Percentiles rank a stretch among this genome's conserved stretches.
Conservation (phyloP, 2,888 invertebrate species). For the Habrosyne pyritoides region DNA sequence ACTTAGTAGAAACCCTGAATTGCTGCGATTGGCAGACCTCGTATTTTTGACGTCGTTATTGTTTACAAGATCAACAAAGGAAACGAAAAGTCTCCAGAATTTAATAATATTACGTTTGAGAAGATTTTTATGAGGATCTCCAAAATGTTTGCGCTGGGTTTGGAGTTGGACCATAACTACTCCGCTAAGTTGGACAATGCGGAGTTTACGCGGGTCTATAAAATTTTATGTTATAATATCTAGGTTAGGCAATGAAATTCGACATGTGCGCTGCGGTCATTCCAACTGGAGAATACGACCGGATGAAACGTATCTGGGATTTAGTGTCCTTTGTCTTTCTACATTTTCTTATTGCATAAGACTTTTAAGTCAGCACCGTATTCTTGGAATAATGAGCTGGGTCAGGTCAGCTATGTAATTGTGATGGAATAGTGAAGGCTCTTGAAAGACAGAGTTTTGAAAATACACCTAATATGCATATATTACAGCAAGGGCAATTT, state of each 20-base stretch:
- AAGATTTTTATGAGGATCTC: conserved; percentile 14
- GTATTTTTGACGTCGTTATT: too few species aligned
- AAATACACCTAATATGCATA: too few species aligned
- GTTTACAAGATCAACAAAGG: too few species aligned
- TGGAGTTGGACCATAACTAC: conserved; percentile 27
- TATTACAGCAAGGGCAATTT: too few species aligned
- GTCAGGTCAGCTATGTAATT: neutral
- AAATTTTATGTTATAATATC: conserved; percentile 44
- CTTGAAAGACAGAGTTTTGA: too few species aligned
- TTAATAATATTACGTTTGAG: too few species aligned
- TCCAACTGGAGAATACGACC: neutral
- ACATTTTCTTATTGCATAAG: conserved; percentile 7
- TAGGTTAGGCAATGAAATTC: conserved; percentile 31
- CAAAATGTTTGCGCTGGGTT: conserved; percentile 16
- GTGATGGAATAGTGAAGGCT: too few species aligned
- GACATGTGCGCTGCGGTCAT: conserved; percentile 8
- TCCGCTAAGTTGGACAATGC: conserved; percentile 30
- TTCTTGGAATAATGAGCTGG: conserved; percentile 6
- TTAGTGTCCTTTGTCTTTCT: conserved; percentile 17
- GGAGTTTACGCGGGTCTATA: conserved; percentile 36
- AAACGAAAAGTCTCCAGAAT: too few species aligned
- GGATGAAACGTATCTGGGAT: conserved; percentile 9
- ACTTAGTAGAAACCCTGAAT: neutral
- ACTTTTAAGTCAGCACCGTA: neutral
- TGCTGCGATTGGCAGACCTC: neutral